Base-by-base conservation (phyloP, 2,113 vertebrate species). In the Amphiprion ocellaris region DNA sequence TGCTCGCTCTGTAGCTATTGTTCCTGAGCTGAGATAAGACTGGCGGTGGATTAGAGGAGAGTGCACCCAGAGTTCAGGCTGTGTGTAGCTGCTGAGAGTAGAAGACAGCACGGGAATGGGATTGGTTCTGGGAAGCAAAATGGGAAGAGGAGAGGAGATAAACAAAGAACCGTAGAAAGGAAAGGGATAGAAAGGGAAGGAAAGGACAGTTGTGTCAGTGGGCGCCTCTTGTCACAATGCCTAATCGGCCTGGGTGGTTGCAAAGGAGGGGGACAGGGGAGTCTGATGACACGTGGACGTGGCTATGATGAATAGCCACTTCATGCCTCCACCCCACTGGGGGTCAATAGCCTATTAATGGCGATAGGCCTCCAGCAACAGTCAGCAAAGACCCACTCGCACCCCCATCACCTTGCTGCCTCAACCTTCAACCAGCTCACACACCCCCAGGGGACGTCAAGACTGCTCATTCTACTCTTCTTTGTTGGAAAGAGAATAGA, bases 291-390 rank as follows among this genome's bases (percentile, higher is more conserved):
- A 81, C 63, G 59, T 82, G 90, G 87, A 93, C 54, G 24, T 77
- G 80, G 55, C 69, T 69, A 56, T 93, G 94, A 95, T 94, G 81
- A 91, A 94, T 90, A 86, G 87, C 86, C 83, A 86, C 91, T 90
- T 89, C 23, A 76, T 89, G 87, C 75, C 83, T 86, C 83, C 69
- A 58, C 84, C 67, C 75, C 65, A 76, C 59, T 86, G 81, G 82
- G 90, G 92, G 93, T 91, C 93, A 93, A 94, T 86, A 90, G 88
- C 84, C 91, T 89, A 94, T 94, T 94, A 92, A 83, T 73, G 77
- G 86, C 77, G 80, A 92, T 74, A 73, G 81, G 85, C 86, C 81
- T 90, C 63, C 39, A 86, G 84, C 81, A 81, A 85, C 74, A 80
- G 59, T 75, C 82, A 79, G 70, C 83, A 84, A 73, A 82, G 75